Conservation (phyloP, 2,113 vertebrate species). For the Macquaria ambigua region DNA sequence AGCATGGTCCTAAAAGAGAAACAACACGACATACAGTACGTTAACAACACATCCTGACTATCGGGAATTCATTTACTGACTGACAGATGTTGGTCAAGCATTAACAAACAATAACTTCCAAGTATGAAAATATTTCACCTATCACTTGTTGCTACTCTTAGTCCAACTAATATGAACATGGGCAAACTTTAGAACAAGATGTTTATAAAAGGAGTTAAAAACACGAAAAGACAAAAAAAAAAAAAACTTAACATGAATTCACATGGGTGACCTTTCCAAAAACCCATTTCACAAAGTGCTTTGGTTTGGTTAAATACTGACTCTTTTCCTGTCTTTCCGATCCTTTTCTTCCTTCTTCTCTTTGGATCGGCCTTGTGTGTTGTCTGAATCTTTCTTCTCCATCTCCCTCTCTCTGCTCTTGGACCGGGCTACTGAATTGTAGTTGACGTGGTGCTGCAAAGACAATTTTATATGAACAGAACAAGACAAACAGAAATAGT, state of each 20-base stretch:
- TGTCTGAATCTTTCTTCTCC: conserved; percentile 83
- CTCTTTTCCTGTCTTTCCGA: conserved; percentile 81
- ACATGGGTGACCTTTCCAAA: not conserved
- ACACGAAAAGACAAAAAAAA: not conserved
- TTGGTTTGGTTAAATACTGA: conserved; percentile 52
- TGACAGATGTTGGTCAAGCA: not conserved
- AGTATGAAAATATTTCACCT: not conserved
- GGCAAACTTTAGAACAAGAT: not conserved
- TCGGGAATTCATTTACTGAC: too few species aligned
- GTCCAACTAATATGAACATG: not conserved
- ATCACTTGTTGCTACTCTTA: not conserved
- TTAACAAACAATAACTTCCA: not conserved
- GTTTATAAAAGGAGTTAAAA: not conserved
- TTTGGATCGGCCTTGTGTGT: conserved; percentile 76
- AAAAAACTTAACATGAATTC: not conserved
- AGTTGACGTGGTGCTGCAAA: conserved; percentile 79
- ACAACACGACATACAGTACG: not conserved
- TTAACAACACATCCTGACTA: conserved; percentile 4
- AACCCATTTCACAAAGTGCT: not conserved
- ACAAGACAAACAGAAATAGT: conserved; percentile 31
- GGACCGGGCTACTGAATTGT: conserved; percentile 81
- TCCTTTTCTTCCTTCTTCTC: conserved; percentile 85
- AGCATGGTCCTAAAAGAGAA: conserved; percentile 86
- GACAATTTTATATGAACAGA: conserved; percentile 53
- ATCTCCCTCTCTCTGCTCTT: conserved; percentile 83